Evolutionary conservation across 92 coral and sea anemone species (phyloP), one percentile per base, ranked within the genome.

Genomic region (Meandrina meandrites): DNA sequence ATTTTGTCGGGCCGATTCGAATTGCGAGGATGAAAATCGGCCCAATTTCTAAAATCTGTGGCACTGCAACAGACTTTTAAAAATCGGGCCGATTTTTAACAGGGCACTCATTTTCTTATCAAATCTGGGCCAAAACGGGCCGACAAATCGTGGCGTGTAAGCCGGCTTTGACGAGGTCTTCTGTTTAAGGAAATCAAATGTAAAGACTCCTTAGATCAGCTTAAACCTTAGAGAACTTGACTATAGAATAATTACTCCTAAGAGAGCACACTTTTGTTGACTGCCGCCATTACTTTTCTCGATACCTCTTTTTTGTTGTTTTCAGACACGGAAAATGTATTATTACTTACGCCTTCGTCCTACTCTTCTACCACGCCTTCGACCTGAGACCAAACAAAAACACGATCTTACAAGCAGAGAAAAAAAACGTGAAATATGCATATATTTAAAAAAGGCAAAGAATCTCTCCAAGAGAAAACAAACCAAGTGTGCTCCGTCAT

Each of bases 321-420:
- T 64, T 64, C 0, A 27, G 70, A 34, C 10, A n/a, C 2, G 70
- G 17, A 5, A 15, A 15, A 54, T 36, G 11, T 24, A 48, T 48
- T 48, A 9, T 9, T 60, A 79, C 83, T 28, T 60, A 79, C 83
- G 83, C 35, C 35, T 56, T 67, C 75, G 15, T 27, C 69, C 6
- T 58, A 70, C 48, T 73, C 48, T 34, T 22, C 54, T 9, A 17
- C 80, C 57, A 40, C 80, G 80, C 58, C 80, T 42, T 76, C 80
- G 18, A 76, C 80, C 80, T 76, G 78, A 73, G 24, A 34, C 31
- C 34, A 64, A 60, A 64, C 27, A 64, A 22, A 22, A 8, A 69
- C 75, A 69, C 15, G 19, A 69, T 5, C 6, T 17, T 1, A 69
- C 12, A 12, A 16, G 37, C 35, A 16, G 67, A 69, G n/a, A n/a